Evolutionary conservation across 2,888 invertebrate species (phyloP).

Genomic region (Muscina levida): DNA sequence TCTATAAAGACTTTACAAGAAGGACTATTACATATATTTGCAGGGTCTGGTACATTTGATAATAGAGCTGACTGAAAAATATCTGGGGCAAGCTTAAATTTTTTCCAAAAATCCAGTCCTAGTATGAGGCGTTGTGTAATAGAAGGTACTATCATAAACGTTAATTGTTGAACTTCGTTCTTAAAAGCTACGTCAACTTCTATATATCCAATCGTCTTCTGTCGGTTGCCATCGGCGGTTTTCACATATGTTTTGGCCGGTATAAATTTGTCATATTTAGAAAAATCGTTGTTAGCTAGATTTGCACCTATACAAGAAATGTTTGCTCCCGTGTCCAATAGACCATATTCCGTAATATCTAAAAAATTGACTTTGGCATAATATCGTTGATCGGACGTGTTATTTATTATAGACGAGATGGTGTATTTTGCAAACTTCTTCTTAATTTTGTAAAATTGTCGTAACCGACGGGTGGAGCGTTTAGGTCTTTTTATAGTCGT

Average conservation of each 20-base stretch:
- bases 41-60: neutral
- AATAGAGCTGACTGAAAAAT: neutral
- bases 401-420: neutral
- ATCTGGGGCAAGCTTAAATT: neutral
- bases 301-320: neutral
- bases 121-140: constrained; percentile 27
- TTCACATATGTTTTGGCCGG: neutral
- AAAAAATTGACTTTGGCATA: neutral
- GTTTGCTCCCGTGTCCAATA: neutral
- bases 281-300: neutral
- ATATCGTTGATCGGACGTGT: neutral
- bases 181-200: constrained; percentile 13
- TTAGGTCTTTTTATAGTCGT: neutral
- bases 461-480: neutral
- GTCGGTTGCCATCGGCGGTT: constrained; percentile 16
- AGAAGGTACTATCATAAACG: constrained; percentile 18
- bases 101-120: constrained; percentile 40
- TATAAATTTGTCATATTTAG: neutral
- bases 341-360: neutral
- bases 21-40: neutral
- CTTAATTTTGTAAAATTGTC: neutral
- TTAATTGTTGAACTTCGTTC: neutral
- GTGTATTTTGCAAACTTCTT: neutral
- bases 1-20: neutral
- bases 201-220: neutral